phyloP scores from a whole-genome alignment of 2,113 vertebrate genomes.

The Passer montanus region DNA sequence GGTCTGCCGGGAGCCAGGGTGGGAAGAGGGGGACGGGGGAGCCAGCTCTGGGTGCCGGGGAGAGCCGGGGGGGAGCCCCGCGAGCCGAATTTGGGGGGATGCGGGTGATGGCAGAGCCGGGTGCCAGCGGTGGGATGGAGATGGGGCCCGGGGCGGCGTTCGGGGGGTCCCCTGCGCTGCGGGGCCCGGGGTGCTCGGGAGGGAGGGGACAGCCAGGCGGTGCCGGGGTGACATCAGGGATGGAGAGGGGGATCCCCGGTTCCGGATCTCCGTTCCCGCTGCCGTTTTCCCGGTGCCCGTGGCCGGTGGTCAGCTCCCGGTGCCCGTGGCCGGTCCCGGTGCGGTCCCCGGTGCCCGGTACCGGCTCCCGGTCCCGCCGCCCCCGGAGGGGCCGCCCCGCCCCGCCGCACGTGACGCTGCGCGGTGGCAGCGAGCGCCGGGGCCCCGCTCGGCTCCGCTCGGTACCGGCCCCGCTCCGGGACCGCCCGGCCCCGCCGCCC shows the following conservation, averaged over 20 bases:
- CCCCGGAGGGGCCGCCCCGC: neutral
- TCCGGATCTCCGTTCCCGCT: neutral
- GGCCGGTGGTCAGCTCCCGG: neutral
- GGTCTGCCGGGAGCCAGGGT: too few species aligned
- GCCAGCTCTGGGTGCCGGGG: neutral
- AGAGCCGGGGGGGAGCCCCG: neutral
- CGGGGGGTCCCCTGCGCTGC: too few species aligned
- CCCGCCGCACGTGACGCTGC: slow-evolving; percentile 22
- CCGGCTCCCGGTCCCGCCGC: neutral
- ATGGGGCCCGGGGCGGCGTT: too few species aligned
- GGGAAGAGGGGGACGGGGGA: neutral
- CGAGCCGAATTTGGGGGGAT: neutral
- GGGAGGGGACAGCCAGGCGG: neutral
- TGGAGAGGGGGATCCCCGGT: neutral
- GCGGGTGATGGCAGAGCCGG: neutral
- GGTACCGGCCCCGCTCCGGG: neutral
- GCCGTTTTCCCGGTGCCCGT: neutral
- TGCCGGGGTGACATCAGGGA: neutral
- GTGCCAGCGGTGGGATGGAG: neutral
- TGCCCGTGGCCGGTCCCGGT: neutral
- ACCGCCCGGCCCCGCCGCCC: neutral
- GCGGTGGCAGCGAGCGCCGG: neutral
- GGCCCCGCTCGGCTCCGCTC: neutral
- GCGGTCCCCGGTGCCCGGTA: neutral
- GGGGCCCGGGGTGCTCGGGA: neutral